Evolutionary conservation across 2,888 invertebrate genomes (phyloP), one percentile per base, ranked within the genome.

Genomic region (Phasia obesa): DNA sequence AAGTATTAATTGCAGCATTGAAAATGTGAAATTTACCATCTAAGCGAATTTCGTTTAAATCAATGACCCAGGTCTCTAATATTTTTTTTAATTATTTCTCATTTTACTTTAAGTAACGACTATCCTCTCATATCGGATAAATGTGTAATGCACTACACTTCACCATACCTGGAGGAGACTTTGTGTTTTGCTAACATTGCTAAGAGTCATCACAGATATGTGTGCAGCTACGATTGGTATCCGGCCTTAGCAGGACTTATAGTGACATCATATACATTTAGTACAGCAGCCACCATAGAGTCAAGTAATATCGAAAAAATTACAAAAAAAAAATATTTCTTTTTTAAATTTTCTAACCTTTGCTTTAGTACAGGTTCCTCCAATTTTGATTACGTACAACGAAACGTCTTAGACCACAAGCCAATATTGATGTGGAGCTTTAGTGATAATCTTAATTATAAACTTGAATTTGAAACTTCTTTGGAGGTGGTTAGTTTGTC

Each of bases 391-490:
- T 90, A 91, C 1, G 92, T 93, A 23, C 92, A 93, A 88, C 91
- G 93, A 86, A 93, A 94, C 0, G 93, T 94, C 0, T 93, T 94
- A 70, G 93, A 93, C 4, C 89, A 93, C 2, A 94, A 95, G 89
- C 93, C 94, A 0, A 94, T 95, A 1, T 91, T 96, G 81, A 92
- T 96, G 85, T 96, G 96, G 96, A 95, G 95, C 85, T 94, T 95
- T 84, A 92, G 93, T 31, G 95, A 96, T 86, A 94, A 93, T 71
- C 90, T 96, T 2, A 91, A 93, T 27, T 95, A 95, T 21, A 95
- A 95, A 91, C 90, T 96, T 51, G 93, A 94, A 86, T 92, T 96
- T 69, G 93, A 95, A 88, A 92, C 94, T 4, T 93, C 94, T 0
- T 92, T 95, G 49, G 95, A 95, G 90, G 93, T 95, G 0, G 93